Base-by-base conservation (phyloP, 2,888 invertebrate species). In the Apodemia duryi region DNA sequence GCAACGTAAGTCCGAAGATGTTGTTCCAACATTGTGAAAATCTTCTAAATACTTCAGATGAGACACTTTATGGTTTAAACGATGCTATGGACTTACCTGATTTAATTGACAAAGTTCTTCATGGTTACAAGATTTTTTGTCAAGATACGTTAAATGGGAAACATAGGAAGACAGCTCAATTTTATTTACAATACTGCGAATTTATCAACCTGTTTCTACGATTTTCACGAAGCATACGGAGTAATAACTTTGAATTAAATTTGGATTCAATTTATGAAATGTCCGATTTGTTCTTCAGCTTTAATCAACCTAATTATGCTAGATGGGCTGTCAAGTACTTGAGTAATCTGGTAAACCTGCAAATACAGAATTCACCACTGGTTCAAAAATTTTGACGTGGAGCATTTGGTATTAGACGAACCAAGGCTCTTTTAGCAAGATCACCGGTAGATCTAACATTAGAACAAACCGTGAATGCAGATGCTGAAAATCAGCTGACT, bases 381-480 rank as follows among this genome's bases (percentile, higher is more conserved):
- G 51, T 72, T 60, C 62, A 41, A 29, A 67, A 72, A 67, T 71
- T 72, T 69, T 64, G 65, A 64, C 51, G 60, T 67, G 76, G 75
- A 13, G 68, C 71, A n/a, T 69, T 77, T 68, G 74, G 75, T 52
- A 68, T 75, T 32, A 73, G 67, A 69, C 66, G 73, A 38, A 73
- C 72, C 35, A 29, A 6, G 32, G 35, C 68, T 51, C 38, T 29
- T 65, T 73, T 75, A 4, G 65, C 68, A 62, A 61, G 72, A 69
- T 66, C 66, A 65, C 73, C 73, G 1, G 70, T 71, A 4, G 75
- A 74, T 65, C 63, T 74, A 32, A 71, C 70, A 7, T 65, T 75
- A 7, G 74, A 75, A 64, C 73, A 74, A 51, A 77, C 77, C 0
- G 75, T 77, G 54, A 77, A 76, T 73, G 76, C 76, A 66, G 76